Evolutionary conservation across 2,888 invertebrate species (phyloP), one percentile per base, ranked within the genome.

Genomic region (Brachypalpus laphriformis): DNA sequence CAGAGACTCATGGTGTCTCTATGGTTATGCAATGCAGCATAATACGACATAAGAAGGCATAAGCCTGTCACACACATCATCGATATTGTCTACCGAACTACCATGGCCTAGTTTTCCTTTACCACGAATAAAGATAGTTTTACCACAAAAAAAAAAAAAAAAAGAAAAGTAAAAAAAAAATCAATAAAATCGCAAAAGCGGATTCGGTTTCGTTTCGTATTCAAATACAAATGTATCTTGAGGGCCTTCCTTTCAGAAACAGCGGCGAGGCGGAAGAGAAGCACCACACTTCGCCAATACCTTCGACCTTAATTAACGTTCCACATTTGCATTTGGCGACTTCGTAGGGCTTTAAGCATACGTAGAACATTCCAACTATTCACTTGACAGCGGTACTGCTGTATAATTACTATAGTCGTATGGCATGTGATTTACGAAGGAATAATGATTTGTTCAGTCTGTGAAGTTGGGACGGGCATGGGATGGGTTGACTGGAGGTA

Each of bases 131-230:
- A n/a, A 16, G n/a, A 47, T 63, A 25, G 8, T 25, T 66, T 28
- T 74, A 61, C 54, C 51, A 11, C 59, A 7, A 14, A 20, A 6
- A n/a, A 8, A 2, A 14, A 7, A 22, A n/a, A 18, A 6, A 22
- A n/a, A 11, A 6, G 1, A 11, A 20, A 14, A 16, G 8, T 3
- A 31, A 47, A 16, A 57, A 56, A 28, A 74, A 75, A 65, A 75
- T 75, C 75, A 75, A 75, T 75, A 65, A 18, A 40, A 56, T 66
- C 47, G 57, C 45, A 66, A 65, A 66, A 47, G 61, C 28, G 57
- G 75, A 37, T 75, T 75, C 51, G 31, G 51, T 72, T 51, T 54
- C 72, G 20, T 54, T 72, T 28, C 28, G 45, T 34, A 61, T 65
- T 65, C 45, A 57, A 47, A 51, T 56, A n/a, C 25, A 16, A 16